phyloP scores from a whole-genome alignment of 2,113 vertebrate genomes.

The Pogona vitticeps region DNA sequence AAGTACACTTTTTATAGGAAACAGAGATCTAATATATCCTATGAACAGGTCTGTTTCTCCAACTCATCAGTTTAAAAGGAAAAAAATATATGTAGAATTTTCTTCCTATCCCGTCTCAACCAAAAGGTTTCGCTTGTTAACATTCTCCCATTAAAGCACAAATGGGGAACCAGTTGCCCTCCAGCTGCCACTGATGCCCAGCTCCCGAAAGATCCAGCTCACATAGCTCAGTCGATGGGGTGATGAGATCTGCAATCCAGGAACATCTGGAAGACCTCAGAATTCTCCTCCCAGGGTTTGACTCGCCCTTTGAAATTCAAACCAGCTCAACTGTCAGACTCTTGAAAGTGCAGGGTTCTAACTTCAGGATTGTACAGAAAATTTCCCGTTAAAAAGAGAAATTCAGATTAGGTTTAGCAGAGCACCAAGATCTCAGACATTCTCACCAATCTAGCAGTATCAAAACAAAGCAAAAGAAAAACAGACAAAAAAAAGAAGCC shows the following conservation, averaged over 20 bases:
- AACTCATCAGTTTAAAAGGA: conserved; percentile 37
- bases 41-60: conserved; percentile 46
- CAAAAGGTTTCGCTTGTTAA: no score
- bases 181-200: no score
- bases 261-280: neutral
- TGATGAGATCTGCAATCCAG: neutral
- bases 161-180: no score
- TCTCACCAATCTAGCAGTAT: neutral
- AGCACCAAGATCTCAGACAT: conserved; percentile 20
- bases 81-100: neutral
- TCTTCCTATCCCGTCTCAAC: no score
- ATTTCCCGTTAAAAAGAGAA: conserved; percentile 27
- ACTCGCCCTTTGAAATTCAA: conserved; percentile 32
- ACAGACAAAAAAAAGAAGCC: conserved; percentile 5
- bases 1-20: conserved; percentile 41
- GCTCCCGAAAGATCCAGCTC: no score
- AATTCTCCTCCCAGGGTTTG: neutral
- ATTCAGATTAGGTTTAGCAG: conserved; percentile 12
- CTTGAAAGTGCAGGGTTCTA: conserved; percentile 60
- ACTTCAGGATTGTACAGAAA: neutral
- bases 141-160: no score
- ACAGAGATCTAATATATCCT: conserved; percentile 24
- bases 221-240: no score
- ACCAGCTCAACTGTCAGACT: conserved; percentile 63
- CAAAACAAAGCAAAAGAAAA: neutral